phyloP scores from a whole-genome alignment of 2,888 invertebrate genomes.

The Ectemnius lituratus region DNA sequence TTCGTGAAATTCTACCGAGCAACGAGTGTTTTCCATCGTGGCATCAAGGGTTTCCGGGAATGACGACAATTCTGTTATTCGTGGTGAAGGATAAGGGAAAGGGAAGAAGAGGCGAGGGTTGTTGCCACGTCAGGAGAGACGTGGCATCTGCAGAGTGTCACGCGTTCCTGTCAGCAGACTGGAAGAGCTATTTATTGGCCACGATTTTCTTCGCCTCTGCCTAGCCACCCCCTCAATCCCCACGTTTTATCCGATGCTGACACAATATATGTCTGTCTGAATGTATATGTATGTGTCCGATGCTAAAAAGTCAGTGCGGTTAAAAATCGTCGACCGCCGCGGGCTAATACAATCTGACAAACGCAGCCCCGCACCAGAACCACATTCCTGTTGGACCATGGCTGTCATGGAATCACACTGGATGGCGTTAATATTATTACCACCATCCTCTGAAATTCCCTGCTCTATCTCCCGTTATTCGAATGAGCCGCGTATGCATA shows the following conservation, averaged over 20 bases:
- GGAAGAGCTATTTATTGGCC: constrained; percentile 38
- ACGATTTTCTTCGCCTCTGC: constrained; percentile 31
- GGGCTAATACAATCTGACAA: constrained; percentile 49
- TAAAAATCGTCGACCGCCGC: constrained; percentile 47
- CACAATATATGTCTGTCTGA: constrained; percentile 25
- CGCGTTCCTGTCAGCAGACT: constrained; percentile 17
- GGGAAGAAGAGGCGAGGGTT: too few relatives aligned
- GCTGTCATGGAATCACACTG: background rate
- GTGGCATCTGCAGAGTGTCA: constrained; percentile 34
- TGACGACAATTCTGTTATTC: background rate
- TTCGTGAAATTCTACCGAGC: too few relatives aligned
- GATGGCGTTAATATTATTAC: constrained; percentile 33
- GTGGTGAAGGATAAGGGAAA: too few relatives aligned
- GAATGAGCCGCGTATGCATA: background rate
- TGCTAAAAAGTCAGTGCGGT: background rate
- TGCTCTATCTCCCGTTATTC: background rate
- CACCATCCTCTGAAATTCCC: background rate
- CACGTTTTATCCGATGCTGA: background rate
- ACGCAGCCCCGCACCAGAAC: constrained; percentile 10
- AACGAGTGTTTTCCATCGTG: too few relatives aligned
- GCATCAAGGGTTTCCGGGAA: background rate
- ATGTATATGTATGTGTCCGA: background rate
- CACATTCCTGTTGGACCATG: background rate
- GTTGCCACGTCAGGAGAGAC: too few relatives aligned
- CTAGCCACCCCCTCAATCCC: background rate